A percentile compares a stretch with the other conserved stretches of the same genome.
phyloP scores from a whole-genome alignment of 2,888 invertebrate species.

The Parnassius apollo region DNA sequence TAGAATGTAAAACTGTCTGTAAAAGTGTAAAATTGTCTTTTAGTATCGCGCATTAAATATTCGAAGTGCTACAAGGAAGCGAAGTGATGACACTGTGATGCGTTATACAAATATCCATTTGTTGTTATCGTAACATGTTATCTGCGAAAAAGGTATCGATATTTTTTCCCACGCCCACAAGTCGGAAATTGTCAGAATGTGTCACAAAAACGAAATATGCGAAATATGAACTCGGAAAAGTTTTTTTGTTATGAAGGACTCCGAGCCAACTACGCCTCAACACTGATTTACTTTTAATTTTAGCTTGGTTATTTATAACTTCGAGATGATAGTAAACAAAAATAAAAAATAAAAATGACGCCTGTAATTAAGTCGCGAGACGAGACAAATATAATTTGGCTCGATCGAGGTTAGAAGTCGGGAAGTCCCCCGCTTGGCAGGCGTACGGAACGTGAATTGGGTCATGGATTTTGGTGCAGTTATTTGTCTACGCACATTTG shows the following conservation, averaged over 20 bases:
- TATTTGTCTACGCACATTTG: constrained; percentile 12
- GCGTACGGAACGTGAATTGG: constrained; percentile 9
- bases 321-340: too few relatives aligned
- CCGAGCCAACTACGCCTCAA: too few relatives aligned
- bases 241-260: too few relatives aligned
- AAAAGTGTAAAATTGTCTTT: too few relatives aligned
- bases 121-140: constrained; percentile 1
- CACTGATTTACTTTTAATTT: too few relatives aligned
- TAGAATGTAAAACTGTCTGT: too few relatives aligned
- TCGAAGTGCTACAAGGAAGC: too few relatives aligned
- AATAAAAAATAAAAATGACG: constrained; percentile 1
- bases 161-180: too few relatives aligned
- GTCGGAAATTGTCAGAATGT: constrained; percentile 9
- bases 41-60: too few relatives aligned
- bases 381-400: constrained; percentile 14
- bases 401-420: constrained; percentile 5
- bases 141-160: neutral
- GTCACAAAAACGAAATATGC: neutral
- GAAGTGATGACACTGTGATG: too few relatives aligned
- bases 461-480: constrained; percentile 16
- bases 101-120: neutral
- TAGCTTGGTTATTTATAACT: too few relatives aligned
- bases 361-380: neutral
- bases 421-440: constrained; percentile 17
- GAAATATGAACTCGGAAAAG: neutral